Evolutionary conservation across 2,797 vertebrate genomes (phyloP), one percentile per base, ranked within the genome.

Genomic region (Chrosomus eos): DNA sequence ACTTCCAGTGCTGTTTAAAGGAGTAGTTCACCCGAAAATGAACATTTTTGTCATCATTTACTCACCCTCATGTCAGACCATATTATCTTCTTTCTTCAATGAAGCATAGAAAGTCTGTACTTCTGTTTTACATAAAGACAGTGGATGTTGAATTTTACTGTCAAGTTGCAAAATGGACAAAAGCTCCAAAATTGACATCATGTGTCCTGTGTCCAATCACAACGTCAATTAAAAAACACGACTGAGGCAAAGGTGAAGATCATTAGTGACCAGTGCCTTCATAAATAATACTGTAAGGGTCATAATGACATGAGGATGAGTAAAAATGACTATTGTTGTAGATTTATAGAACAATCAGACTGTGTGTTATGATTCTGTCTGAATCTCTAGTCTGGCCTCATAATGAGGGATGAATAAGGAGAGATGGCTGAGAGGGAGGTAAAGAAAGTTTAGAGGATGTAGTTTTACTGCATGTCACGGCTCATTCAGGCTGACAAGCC

Each of bases 401-500:
- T 68, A 58, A 60, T 38, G 45, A 60, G 40, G 23, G 28, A 80
- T 80, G 51, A 38, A 58, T 23, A 16, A 80, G 18, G 18, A 60
- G n/a, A 71, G n/a, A 82, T 13, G 26, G 73, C 31, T 66, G 74
- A 14, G 70, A 55, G 53, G 4, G 48, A 26, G 36, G 28, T 66
- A 70, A 26, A 3, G 23, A 48, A 82, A 70, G 53, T 53, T 68
- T 31, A 33, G 51, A 77, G 77, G 76, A 70, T 67, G 74, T 79
- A 72, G 76, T 51, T 71, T 79, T n/a, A 67, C 36, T 82, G 64
- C 36, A 38, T 84, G 53, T 84, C 80, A 80, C n/a, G 68, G 48
- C 86, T 81, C 45, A 87, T 81, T 79, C 81, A 71, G 40, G n/a
- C 84, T 75, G 73, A 89, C 86, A 87, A 86, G 84, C 84, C 68